Evolutionary conservation across 1,140 invertebrate species (phyloP), one percentile per base, ranked within the genome.

Genomic region (Drosophila novamexicana): DNA sequence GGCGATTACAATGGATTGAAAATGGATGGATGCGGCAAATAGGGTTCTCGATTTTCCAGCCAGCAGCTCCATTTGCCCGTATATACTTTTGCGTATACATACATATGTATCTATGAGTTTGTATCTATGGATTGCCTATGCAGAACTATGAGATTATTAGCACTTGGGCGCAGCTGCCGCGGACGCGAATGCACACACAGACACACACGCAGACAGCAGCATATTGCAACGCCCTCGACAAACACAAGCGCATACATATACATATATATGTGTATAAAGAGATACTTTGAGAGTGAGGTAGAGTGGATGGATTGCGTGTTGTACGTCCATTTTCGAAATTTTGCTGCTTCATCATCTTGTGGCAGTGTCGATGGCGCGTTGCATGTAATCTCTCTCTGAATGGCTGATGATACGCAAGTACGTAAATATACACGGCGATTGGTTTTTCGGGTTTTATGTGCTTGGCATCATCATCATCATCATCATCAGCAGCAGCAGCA

Each of bases 111-210:
- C 45, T 71, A 18, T 50, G 75, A 39, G 66, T 70, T 53, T 77
- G 40, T 71, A 61, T 78, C 54, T 88, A 82, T 88, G 73, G 83
- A 86, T 86, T 86, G 83, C 77, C 77, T 88, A 83, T 44, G 68
- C 67, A 81, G 79, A 83, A 88, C 83, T 88, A 88, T 88, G 84
- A 84, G 84, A 88, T 88, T 88, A 88, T 88, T 88, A 88, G 84
- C 84, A 88, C 83, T 88, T 89, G 84, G 84, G 67, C 66, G 84
- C 84, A 88, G 80, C 84, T 88, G 84, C 83, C 70, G 56, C 67
- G 45, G 52, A 44, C 47, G 10, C 64, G 22, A 4, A 44, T 52
- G 44, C 32, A 63, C 29, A 64, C 18, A 45, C 18, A 58, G 22
- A 58, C 42, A 69, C 37, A 59, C 68, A 67, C 50, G 63, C 62